Evolutionary conservation across 2,113 vertebrate genomes (phyloP).

Genomic region (Cynopterus brachyotis): DNA sequence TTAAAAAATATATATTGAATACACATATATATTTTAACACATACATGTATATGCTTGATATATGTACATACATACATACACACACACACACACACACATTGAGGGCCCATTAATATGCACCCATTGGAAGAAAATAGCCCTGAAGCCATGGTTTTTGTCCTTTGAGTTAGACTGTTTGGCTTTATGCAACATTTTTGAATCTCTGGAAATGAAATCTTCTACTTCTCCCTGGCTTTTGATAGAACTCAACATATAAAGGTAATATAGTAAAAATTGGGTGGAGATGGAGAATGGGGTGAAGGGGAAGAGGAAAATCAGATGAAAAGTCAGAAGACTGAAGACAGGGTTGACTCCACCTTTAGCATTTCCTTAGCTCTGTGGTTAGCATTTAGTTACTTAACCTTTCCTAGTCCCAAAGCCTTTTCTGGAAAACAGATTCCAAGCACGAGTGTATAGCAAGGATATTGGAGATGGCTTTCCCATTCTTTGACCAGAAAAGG

Average conservation of each 20-base stretch:
- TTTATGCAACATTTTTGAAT: background rate
- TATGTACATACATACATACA: background rate
- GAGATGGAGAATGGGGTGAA: accelerated
- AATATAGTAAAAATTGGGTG: background rate
- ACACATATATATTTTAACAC: background rate
- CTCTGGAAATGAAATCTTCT: background rate
- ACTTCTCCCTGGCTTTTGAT: background rate
- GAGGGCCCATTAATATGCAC: background rate
- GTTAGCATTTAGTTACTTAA: background rate
- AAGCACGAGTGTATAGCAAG: background rate
- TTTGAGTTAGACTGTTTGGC: background rate
- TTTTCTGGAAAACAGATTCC: background rate
- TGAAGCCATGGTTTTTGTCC: background rate
- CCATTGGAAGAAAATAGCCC: background rate
- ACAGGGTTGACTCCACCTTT: background rate
- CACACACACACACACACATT: background rate
- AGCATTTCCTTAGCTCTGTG: background rate
- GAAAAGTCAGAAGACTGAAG: background rate
- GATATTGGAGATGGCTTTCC: background rate
- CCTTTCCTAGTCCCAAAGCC: background rate
- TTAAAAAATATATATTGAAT: background rate
- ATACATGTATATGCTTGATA: background rate
- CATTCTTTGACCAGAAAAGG: background rate
- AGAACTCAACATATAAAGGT: background rate
- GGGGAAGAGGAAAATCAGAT: background rate